Conservation (phyloP, 37 sponge, comb jelly and placozoan species). For the Halisarca cf. caerulea region DNA sequence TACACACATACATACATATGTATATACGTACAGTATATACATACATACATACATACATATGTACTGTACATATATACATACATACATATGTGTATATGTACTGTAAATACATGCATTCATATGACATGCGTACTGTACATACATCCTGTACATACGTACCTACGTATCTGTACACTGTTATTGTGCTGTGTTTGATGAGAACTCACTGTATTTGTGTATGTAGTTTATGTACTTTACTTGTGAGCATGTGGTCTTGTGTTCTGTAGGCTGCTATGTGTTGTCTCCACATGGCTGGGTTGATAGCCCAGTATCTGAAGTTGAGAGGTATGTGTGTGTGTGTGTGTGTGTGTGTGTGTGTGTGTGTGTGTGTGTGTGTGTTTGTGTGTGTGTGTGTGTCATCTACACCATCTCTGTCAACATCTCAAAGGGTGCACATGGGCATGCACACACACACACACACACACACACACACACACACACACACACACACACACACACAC, state of each 20-base stretch:
- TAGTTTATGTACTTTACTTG: no score
- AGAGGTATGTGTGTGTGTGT: no score
- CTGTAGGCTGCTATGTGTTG: slow-evolving; percentile 89
- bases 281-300: slow-evolving; percentile 89
- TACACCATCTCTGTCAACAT: slow-evolving; percentile 63
- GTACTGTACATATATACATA: background rate
- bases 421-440: slow-evolving; percentile 79
- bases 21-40: no score
- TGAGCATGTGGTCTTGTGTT: background rate
- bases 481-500: no score
- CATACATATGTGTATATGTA: background rate
- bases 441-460: no score
- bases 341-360: no score
- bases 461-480: no score
- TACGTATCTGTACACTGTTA: slow-evolving; percentile 2
- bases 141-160: background rate
- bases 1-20: no score
- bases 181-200: no score
- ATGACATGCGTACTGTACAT: background rate
- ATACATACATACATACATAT: no score
- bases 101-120: background rate
- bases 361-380: no score
- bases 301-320: slow-evolving; percentile 86
- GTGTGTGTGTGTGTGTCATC: no score
- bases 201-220: background rate